These are phyloP conservation scores for Tanytarsus gracilentus DNA, from an alignment of 2,888 invertebrate species.

Conservation along the genomic window DNA sequence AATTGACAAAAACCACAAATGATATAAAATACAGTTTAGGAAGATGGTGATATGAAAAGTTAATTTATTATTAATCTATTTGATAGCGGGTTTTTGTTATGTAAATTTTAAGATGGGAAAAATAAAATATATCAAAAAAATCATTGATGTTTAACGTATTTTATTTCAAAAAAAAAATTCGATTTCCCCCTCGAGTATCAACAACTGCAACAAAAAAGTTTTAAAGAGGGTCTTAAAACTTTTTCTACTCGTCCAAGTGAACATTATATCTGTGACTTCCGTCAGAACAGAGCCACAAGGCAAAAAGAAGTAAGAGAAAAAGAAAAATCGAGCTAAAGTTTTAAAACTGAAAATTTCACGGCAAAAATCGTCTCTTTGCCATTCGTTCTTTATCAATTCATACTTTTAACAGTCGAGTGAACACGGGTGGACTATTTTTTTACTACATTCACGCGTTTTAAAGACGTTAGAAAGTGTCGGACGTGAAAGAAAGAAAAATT, in stretches of 20 bases:
- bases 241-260: slow-evolving; percentile 3
- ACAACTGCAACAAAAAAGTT: no score
- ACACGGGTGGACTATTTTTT: background rate
- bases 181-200: no score
- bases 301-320: background rate
- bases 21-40: slow-evolving; percentile 34
- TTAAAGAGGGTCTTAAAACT: no score
- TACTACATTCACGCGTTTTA: background rate
- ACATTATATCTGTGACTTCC: background rate
- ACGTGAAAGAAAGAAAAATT: no score
- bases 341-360: slow-evolving; percentile 1
- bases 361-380: background rate
- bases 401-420: no score
- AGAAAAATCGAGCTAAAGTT: no score
- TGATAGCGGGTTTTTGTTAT: no score
- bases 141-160: no score
- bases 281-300: slow-evolving; percentile 12
- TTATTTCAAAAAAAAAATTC: no score
- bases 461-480: background rate
- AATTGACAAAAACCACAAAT: slow-evolving; percentile 42
- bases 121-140: no score
- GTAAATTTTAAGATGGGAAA: no score
- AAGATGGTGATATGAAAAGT: slow-evolving; percentile 16
- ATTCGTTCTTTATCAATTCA: background rate
- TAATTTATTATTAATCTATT: no score